Evolutionary conservation across 2,888 invertebrate species (phyloP), one percentile per base, ranked within the genome.

Genomic region (Agelastica alni): DNA sequence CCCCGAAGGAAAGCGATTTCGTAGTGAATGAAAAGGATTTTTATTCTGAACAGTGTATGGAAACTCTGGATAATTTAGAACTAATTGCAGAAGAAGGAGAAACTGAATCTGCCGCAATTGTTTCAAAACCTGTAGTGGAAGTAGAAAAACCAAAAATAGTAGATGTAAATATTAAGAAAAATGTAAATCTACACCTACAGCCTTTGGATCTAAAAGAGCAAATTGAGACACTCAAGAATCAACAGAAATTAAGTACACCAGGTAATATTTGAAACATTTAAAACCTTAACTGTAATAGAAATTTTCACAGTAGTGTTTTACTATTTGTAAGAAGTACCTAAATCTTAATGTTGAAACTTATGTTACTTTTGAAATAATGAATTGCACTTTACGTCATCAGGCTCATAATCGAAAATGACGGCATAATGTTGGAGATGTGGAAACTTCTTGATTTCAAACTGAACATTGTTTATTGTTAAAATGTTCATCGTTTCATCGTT

Each of bases 191-290:
- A 37, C 72, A 72, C 58, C 73, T 83, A 32, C 81, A 83, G 69
- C 83, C 82, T 0, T 64, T 83, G 51, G 83, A 84, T 55, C 70
- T 83, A 51, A 83, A 81, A 71, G 79, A 78, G 1, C 79, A 80
- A 16, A 59, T 73, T 64, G 83, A 74, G 77, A 64, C 61, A 10
- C 79, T 69, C 5, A 75, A 71, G 58, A 66, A 65, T 39, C 72
- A 71, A 51, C 70, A 75, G 48, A 77, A 76, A 62, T 61, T 75
- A 13, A 75, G 74, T 1, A 78, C 77, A 2, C 77, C 77, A 47
- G 77, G 76, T 75, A 63, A 52, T n/a, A n/a, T n/a, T n/a, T n/a
- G n/a, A n/a, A n/a, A n/a, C n/a, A n/a, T n/a, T n/a, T n/a, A n/a
- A n/a, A n/a, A n/a, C n/a, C n/a, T n/a, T n/a, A n/a, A n/a, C n/a